Base-by-base conservation (phyloP, 1,140 invertebrate genomes). In the Bombyx mandarina region DNA sequence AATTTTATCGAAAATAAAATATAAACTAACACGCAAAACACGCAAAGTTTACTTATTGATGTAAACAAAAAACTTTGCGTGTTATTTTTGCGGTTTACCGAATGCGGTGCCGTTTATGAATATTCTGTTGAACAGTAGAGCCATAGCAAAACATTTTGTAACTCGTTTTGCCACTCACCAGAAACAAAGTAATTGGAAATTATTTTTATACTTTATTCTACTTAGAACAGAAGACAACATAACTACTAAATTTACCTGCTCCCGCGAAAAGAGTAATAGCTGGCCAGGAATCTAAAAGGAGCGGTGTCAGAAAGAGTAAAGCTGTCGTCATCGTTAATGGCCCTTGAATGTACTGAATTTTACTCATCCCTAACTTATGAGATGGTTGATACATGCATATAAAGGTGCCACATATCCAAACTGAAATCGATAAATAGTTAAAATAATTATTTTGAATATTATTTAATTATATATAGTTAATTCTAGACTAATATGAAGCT, bases 201-300 rank as follows among this genome's bases (percentile, higher is more conserved):
- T 35, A 35, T 3, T 42, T 52, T n/a, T 53, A 43, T 53, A n/a
- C 8, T 43, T 53, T n/a, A 43, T n/a, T 42, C 22, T 51, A 9
- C 12, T 1, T 58, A 47, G n/a, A 47, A 47, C 8, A 47, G 2
- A 47, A 47, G 6, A 47, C 8, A 7, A 47, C n/a, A 47, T 10
- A 47, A 35, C 2, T 35, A 51, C 22, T 54, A 43, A 26, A 47
- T 58, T 61, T 79, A 88, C 88, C 88, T 57, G 86, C 88, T 43
- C 73, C 77, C 55, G 83, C 82, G 60, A 89, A 88, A 6, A 89
- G 73, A n/a, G 80, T 73, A 22, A 89, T 80, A 12, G 88, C 86
- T 7, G 88, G 88, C 88, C 88, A 89, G 8, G 88, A 88, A 58
- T 86, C 86, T 3, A 87, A 60, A 10, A 89, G 59, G 18, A 89